phyloP scores from a whole-genome alignment of 2,113 vertebrate genomes.

The Phylloscopus trochilus region DNA sequence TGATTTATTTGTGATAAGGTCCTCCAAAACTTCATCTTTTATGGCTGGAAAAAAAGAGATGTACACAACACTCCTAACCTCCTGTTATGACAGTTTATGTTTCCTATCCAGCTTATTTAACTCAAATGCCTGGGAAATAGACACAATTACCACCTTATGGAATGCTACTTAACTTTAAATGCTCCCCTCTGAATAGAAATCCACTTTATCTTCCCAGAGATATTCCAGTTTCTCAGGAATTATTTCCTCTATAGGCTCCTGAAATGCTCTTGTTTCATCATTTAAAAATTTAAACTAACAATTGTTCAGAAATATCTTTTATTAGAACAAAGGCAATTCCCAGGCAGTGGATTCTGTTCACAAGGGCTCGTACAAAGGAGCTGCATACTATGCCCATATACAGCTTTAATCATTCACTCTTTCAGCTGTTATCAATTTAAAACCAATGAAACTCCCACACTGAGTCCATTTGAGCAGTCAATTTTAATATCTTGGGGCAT shows the following conservation, averaged over 20 bases:
- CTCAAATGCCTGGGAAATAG: conserved; percentile 76
- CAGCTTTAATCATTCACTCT: conserved; percentile 81
- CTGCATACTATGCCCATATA: conserved; percentile 79
- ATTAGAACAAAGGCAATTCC: conserved; percentile 77
- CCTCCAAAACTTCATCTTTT: conserved; percentile 61
- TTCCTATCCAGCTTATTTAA: conserved; percentile 77
- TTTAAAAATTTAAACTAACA: conserved; percentile 76
- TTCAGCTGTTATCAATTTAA: conserved; percentile 90
- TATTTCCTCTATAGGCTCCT: conserved; percentile 71
- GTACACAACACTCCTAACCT: conserved; percentile 64
- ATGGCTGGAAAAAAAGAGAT: conserved; percentile 55
- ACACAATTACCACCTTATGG: conserved; percentile 79
- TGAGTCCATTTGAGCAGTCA: conserved; percentile 87
- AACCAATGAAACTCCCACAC: conserved; percentile 87
- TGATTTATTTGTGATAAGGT: conserved; percentile 62
- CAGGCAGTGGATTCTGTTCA: conserved; percentile 71
- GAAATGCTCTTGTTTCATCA: conserved; percentile 74
- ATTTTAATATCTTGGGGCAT: conserved; percentile 95
- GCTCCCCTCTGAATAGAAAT: conserved; percentile 73
- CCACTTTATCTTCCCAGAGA: conserved; percentile 74
- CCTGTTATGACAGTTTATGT: conserved; percentile 76
- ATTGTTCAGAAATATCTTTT: conserved; percentile 75
- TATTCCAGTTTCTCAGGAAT: conserved; percentile 77
- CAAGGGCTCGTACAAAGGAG: conserved; percentile 73
- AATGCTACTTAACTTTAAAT: conserved; percentile 80